A percentile compares a stretch with the other conserved stretches of the same genome.
Conservation (phyloP, 2,113 vertebrate species). For the Bujurquina vittata region DNA sequence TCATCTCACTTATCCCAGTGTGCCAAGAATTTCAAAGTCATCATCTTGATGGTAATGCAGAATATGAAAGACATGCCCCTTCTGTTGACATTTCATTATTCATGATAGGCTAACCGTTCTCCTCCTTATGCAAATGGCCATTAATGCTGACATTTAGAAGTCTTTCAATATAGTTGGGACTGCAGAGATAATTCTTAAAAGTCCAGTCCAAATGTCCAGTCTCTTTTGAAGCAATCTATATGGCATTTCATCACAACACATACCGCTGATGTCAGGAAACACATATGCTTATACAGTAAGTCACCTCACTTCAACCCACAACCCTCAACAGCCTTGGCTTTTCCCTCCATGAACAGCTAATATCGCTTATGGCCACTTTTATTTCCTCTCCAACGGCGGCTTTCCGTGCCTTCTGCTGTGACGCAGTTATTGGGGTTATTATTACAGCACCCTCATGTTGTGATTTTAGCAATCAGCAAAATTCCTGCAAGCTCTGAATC, state of each 20-base stretch:
- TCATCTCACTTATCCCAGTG: slow-evolving; percentile 7
- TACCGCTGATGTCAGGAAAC: background rate
- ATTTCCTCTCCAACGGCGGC: slow-evolving; percentile 29
- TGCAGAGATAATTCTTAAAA: slow-evolving; percentile 47
- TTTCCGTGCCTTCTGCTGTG: slow-evolving; percentile 7
- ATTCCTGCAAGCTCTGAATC: slow-evolving; percentile 64
- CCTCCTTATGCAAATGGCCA: slow-evolving; percentile 59
- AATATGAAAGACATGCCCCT: slow-evolving; percentile 30
- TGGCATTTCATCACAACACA: background rate
- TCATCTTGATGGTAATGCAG: slow-evolving; percentile 3
- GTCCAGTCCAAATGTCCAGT: slow-evolving; percentile 2
- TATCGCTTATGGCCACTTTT: slow-evolving; percentile 28
- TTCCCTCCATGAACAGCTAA: slow-evolving; percentile 16
- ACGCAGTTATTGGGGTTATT: slow-evolving; percentile 59
- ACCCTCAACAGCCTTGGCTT: background rate
- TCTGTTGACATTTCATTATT: slow-evolving; percentile 72
- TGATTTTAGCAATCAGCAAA: slow-evolving; percentile 70
- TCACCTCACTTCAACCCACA: background rate
- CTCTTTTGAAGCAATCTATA: background rate
- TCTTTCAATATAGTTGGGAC: slow-evolving; percentile 23
- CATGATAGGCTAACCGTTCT: slow-evolving; percentile 40
- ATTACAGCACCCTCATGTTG: slow-evolving; percentile 38
- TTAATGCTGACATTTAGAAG: slow-evolving; percentile 70
- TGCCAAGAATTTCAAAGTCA: slow-evolving; percentile 38
- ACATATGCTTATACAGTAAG: background rate